Base-by-base conservation (phyloP, 2,797 vertebrate genomes). In the Gastrophryne carolinensis region DNA sequence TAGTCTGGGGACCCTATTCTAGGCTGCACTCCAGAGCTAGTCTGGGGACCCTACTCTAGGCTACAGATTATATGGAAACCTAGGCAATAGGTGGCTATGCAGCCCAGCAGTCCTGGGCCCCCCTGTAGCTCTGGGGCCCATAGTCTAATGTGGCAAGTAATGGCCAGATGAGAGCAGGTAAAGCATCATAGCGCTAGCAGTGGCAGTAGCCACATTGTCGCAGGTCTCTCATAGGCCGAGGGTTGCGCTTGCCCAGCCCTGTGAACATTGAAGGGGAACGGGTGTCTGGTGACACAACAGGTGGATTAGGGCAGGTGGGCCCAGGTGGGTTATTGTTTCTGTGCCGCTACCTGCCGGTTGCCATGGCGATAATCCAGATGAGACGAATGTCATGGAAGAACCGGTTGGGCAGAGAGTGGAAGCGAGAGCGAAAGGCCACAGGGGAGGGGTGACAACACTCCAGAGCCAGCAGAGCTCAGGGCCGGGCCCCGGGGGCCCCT, bases 341-440 rank as follows among this genome's bases (percentile, higher is more conserved):
- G n/a, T 76, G 81, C 83, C 79, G 84, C 88, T 91, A 91, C 90
- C 89, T 91, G 91, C 85, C 84, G 79, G 85, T 93, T 39, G 54
- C 88, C 56, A 74, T 89, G 89, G 79, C 19, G 73, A 91, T 86
- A 80, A 87, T 81, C 87, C 87, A 88, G 84, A 81, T 78, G 84
- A 90, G 87, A 86, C 81, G 13, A 81, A 80, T 80, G 89, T 81
- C 80, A 62, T 65, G 85, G 90, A 83, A 87, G 85, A 91, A 93
- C 93, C 86, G 89, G 93, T 94, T 93, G 73, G 87, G 88, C 91
- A 89, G 92, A 92, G 87, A 93, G 87, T 86, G 79, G 0, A 52
- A 79, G 56, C 47, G 61, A 69, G 12, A 1, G n/a, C 23, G 10
- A 56, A 54, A 54, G 49, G 21, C 21, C n/a, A n/a, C n/a, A n/a